Evolutionary conservation across 2,797 vertebrate genomes (phyloP).

Genomic region (Protonibea diacanthus): DNA sequence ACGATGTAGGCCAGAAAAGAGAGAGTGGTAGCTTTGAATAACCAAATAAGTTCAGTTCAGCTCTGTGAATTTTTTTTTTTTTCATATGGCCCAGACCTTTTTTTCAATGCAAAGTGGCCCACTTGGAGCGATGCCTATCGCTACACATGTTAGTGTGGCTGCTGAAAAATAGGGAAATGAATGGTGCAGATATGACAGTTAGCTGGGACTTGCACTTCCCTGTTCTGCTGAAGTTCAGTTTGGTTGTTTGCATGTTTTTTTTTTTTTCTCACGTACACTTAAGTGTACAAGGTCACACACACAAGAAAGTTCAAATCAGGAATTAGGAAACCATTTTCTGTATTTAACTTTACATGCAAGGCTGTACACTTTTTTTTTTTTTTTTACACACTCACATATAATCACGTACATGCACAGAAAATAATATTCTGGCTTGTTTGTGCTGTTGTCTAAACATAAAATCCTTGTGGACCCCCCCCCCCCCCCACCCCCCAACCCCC

Average conservation of each 20-base stretch:
- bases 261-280: slow-evolving; percentile 18
- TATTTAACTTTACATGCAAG: background rate
- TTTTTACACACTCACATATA: no score
- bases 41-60: slow-evolving; percentile 79
- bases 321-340: slow-evolving; percentile 28
- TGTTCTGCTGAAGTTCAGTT: slow-evolving; percentile 67
- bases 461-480: slow-evolving; percentile 13
- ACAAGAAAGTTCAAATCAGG: background rate
- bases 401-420: slow-evolving; percentile 6
- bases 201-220: slow-evolving; percentile 72
- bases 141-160: slow-evolving; percentile 38
- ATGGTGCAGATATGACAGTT: slow-evolving; percentile 76
- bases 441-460: slow-evolving; percentile 67
- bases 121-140: slow-evolving; percentile 76
- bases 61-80: slow-evolving; percentile 53
- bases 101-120: slow-evolving; percentile 81
- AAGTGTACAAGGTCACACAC: slow-evolving; percentile 1
- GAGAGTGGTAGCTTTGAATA: slow-evolving; percentile 82
- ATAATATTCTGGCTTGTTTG: slow-evolving; percentile 54
- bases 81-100: slow-evolving; percentile 40
- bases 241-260: slow-evolving; percentile 65
- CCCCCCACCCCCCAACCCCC: background rate
- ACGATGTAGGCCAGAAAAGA: slow-evolving; percentile 38
- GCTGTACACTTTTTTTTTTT: background rate
- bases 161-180: slow-evolving; percentile 82